phyloP scores from a whole-genome alignment of 2,797 vertebrate genomes.

The Hylomyscus alleni region DNA sequence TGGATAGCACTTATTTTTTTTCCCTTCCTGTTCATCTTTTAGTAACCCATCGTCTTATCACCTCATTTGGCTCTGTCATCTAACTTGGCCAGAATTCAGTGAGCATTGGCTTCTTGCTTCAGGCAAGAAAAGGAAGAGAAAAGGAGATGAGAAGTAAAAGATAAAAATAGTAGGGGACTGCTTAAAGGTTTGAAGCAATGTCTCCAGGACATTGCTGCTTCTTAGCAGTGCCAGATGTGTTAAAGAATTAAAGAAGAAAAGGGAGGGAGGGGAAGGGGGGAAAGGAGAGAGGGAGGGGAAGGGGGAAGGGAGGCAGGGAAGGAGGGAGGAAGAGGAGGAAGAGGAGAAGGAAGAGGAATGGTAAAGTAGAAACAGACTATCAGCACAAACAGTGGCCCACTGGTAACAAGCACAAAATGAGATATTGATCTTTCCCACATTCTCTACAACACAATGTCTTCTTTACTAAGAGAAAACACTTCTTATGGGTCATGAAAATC shows the following conservation, averaged over 20 bases:
- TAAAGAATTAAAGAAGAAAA: neutral
- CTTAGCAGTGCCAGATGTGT: neutral
- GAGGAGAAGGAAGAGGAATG: neutral
- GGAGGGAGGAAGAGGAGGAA: too few species aligned
- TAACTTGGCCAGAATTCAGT: slow-evolving; percentile 36
- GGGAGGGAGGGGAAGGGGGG: neutral
- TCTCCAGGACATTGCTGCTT: neutral
- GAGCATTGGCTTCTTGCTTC: slow-evolving; percentile 3
- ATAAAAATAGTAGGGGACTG: slow-evolving; percentile 45
- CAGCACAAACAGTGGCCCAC: neutral
- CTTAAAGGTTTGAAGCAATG: slow-evolving; percentile 14
- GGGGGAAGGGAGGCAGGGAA: too few species aligned
- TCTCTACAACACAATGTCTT: neutral
- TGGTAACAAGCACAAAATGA: neutral
- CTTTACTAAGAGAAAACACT: slow-evolving; percentile 17
- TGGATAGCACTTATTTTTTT: neutral
- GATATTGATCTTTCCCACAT: neutral
- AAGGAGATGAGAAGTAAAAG: slow-evolving; percentile 43
- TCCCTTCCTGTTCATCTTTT: neutral
- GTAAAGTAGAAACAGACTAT: neutral
- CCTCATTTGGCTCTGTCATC: neutral
- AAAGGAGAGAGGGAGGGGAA: too few species aligned
- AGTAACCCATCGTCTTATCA: neutral
- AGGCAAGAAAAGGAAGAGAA: neutral
- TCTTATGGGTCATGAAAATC: neutral